phyloP scores from a whole-genome alignment of 2,113 vertebrate species.

The Scolopax mira region DNA sequence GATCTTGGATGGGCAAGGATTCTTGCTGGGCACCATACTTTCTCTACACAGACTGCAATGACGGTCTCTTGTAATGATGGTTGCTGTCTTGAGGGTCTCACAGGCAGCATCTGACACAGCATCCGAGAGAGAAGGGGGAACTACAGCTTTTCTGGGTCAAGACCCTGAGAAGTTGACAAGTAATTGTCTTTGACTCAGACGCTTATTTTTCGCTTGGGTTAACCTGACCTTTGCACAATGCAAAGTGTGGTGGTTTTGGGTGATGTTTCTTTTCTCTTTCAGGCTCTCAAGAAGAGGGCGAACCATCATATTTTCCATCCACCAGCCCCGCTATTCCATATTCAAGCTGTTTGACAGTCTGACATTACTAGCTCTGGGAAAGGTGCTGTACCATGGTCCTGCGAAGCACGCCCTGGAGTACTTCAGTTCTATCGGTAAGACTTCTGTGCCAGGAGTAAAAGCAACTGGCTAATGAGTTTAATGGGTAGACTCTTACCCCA shows the following conservation, averaged over 20 bases:
- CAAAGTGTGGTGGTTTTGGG: neutral
- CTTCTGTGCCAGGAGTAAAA: neutral
- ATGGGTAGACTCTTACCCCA: neutral
- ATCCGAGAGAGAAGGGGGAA: neutral
- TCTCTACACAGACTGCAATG: neutral
- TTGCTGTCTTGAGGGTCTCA: neutral
- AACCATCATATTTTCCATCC: conserved; percentile 74
- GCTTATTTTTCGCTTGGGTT: neutral
- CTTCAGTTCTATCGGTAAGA: conserved; percentile 65
- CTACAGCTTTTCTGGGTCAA: neutral
- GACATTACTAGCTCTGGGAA: conserved; percentile 63
- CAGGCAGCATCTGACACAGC: neutral
- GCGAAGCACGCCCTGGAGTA: conserved; percentile 52
- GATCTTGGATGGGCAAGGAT: neutral
- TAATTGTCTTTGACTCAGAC: neutral
- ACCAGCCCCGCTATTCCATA: conserved; percentile 73
- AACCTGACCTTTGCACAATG: neutral
- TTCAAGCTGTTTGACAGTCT: conserved; percentile 73
- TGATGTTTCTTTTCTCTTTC: conserved; percentile 1
- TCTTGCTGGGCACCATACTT: neutral
- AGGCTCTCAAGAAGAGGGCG: conserved; percentile 69
- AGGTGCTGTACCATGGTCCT: conserved; percentile 68
- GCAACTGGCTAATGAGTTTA: neutral
- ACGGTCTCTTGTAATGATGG: neutral
- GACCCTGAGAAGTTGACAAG: neutral